Evolutionary conservation across 2,888 invertebrate genomes (phyloP).

Genomic region (Epinotia nisella): DNA sequence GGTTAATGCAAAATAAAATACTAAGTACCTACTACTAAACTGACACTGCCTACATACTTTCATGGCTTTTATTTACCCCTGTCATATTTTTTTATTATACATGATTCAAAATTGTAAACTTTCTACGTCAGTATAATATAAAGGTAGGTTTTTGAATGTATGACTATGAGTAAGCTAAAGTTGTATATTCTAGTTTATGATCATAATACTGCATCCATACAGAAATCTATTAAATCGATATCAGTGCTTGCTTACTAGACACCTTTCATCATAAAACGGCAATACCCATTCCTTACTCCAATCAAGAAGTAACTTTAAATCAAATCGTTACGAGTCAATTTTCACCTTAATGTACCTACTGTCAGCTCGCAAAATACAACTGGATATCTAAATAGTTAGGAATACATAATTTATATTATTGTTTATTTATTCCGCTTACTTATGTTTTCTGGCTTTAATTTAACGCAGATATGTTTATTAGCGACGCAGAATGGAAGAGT

Average conservation of each 20-base stretch:
- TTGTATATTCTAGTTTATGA: slow-evolving; percentile 20
- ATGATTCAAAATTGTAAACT: background rate
- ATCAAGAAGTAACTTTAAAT: slow-evolving; percentile 24
- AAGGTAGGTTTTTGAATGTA: background rate
- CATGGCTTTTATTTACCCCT: background rate
- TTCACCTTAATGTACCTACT: slow-evolving; percentile 7
- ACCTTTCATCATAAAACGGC: slow-evolving; percentile 36
- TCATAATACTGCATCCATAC: slow-evolving; percentile 11
- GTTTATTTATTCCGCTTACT: slow-evolving; percentile 50
- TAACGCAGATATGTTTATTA: slow-evolving; percentile 52
- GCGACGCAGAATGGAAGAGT: slow-evolving; percentile 30
- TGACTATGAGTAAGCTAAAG: background rate
- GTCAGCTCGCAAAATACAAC: slow-evolving; percentile 28
- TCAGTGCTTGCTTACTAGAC: slow-evolving; percentile 20
- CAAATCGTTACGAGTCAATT: slow-evolving; percentile 17
- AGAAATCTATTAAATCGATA: slow-evolving; percentile 37
- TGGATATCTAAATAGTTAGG: slow-evolving; percentile 50
- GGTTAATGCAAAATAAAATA: background rate
- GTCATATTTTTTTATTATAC: background rate
- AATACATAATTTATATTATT: slow-evolving; percentile 45
- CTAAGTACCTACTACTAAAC: background rate
- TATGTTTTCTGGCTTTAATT: slow-evolving; percentile 49
- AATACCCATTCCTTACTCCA: slow-evolving; percentile 16
- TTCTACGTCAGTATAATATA: background rate
- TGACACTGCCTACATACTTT: background rate